Evolutionary conservation across 92 coral and sea anemone species (phyloP).

Genomic region (Meandrina meandrites): DNA sequence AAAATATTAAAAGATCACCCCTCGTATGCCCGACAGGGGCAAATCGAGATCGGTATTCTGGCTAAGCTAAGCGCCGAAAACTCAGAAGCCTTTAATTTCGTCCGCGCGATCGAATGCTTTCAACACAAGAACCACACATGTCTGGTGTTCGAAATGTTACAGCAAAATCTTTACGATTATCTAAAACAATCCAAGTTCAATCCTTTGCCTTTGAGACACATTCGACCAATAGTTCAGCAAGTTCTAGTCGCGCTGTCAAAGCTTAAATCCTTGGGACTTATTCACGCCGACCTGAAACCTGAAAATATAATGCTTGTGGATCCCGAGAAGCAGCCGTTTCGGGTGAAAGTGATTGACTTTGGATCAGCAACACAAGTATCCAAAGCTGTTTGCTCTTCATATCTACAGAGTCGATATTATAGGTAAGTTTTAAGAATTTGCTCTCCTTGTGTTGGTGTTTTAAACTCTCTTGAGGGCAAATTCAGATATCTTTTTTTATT

Average conservation of each 20-base stretch:
- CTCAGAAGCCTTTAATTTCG: slow-evolving; percentile 97
- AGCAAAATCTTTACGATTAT: slow-evolving; percentile 94
- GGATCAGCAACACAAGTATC: slow-evolving; percentile 98
- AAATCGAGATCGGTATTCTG: slow-evolving; percentile 93
- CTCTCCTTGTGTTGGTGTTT: background rate
- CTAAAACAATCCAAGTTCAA: slow-evolving; percentile 95
- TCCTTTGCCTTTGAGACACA: slow-evolving; percentile 88
- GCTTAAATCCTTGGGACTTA: slow-evolving; percentile 85
- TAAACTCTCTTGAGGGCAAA: background rate
- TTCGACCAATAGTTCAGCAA: slow-evolving; percentile 96
- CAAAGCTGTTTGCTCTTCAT: slow-evolving; percentile 96
- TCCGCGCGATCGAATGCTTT: slow-evolving; percentile 97
- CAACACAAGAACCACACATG: slow-evolving; percentile 98
- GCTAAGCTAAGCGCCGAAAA: slow-evolving; percentile 96
- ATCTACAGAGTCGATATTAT: slow-evolving; percentile 96
- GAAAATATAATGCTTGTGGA: slow-evolving; percentile 97
- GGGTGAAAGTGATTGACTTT: slow-evolving; percentile 97
- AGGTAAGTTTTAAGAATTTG: slow-evolving; percentile 64
- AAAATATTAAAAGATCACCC: slow-evolving; percentile 98
- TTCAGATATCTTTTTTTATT: background rate
- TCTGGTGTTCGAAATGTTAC: slow-evolving; percentile 96
- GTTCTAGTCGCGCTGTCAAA: slow-evolving; percentile 94
- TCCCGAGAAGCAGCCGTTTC: slow-evolving; percentile 93
- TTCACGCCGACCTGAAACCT: slow-evolving; percentile 97
- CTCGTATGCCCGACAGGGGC: slow-evolving; percentile 97